These are phyloP conservation scores for Sorex maritimensis DNA, from an alignment of 2,797 vertebrate species.

Conservation along the genomic window DNA sequence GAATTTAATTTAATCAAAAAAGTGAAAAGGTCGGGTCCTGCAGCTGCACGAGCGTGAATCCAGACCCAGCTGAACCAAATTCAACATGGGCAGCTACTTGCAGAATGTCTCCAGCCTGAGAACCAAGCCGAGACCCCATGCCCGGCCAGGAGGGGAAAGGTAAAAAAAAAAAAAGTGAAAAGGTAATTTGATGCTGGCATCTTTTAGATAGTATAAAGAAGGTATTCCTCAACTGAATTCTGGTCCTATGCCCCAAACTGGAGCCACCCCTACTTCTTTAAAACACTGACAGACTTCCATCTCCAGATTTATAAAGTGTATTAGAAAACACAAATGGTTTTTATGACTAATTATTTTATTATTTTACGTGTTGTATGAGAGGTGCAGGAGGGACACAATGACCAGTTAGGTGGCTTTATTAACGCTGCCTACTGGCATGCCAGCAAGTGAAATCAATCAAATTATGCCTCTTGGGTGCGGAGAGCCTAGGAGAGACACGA, in stretches of 20 bases:
- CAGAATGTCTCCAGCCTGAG: too few relatives aligned
- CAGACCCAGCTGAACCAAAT: too few relatives aligned
- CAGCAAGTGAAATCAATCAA: conserved; percentile 54
- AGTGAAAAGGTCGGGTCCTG: conserved; percentile 67
- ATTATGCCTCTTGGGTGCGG: neutral
- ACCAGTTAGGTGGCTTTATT: neutral
- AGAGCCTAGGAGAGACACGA: neutral
- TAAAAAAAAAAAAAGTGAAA: conserved; percentile 75
- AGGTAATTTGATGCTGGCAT: conserved; percentile 47
- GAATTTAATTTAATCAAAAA: conserved; percentile 70
- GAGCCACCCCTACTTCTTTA: conserved; percentile 54
- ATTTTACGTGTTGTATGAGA: conserved; percentile 40
- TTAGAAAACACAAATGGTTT: conserved; percentile 31
- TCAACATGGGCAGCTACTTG: too few relatives aligned
- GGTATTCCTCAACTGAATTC: conserved; percentile 52
- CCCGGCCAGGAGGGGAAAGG: too few relatives aligned
- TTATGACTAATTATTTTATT: conserved; percentile 55
- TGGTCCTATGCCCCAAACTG: conserved; percentile 32
- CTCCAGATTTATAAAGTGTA: conserved; percentile 33
- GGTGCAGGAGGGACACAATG: neutral
- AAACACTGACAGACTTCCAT: conserved; percentile 46
- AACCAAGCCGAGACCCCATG: too few relatives aligned
- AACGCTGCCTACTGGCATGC: neutral
- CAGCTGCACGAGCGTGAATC: too few relatives aligned
- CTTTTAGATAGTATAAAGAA: conserved; percentile 57